Conservation (phyloP, 1,140 invertebrate genomes). For the Cydia strobilella region DNA sequence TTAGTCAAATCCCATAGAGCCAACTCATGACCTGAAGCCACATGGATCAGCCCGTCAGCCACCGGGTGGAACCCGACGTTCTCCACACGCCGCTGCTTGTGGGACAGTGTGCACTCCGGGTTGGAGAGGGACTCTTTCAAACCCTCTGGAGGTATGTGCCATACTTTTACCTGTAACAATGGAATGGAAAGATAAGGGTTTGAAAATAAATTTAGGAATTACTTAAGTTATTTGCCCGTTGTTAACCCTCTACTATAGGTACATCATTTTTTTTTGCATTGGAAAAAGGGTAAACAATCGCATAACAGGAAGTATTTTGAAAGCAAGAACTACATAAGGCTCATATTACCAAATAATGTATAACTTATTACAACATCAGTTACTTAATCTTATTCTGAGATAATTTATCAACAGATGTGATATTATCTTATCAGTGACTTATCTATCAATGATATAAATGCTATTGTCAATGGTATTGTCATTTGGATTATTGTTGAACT, state of each 20-base stretch:
- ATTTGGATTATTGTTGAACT: neutral
- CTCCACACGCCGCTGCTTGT: constrained; percentile 90
- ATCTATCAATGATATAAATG: neutral
- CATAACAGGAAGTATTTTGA: no score
- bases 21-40: constrained; percentile 89
- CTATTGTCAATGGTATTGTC: neutral
- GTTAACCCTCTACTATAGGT: no score
- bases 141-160: constrained; percentile 91
- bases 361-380: neutral
- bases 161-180: constrained; percentile 87
- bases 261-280: no score
- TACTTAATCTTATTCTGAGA: neutral
- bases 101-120: constrained; percentile 89
- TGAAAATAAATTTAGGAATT: neutral
- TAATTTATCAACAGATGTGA: neutral
- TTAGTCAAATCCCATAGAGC: constrained; percentile 93
- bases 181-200: neutral
- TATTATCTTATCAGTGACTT: neutral
- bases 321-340: no score
- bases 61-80: constrained; percentile 93
- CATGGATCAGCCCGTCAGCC: constrained; percentile 91
- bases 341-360: constrained; percentile 19
- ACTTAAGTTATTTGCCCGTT: no score
- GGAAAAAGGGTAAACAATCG: no score
- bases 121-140: constrained; percentile 89